Conservation (phyloP, 2,113 vertebrate genomes). For the Perca flavescens region DNA sequence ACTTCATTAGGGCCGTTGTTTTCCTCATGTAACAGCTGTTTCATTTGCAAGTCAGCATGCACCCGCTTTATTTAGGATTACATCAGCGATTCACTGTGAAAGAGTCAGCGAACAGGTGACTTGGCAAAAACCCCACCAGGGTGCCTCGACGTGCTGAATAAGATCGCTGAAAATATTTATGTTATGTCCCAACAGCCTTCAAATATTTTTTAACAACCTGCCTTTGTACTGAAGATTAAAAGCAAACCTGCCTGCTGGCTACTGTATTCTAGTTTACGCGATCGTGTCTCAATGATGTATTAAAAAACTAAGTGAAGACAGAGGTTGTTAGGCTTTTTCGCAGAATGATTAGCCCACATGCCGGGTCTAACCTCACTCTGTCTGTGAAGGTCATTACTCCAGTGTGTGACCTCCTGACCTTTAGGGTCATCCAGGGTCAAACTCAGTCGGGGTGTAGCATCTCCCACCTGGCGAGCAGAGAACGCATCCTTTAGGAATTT, state of each 20-base stretch:
- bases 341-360: background rate
- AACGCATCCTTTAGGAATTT: constrained; percentile 16
- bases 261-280: background rate
- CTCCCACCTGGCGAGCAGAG: constrained; percentile 48
- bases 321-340: background rate
- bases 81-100: background rate
- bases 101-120: constrained; percentile 43
- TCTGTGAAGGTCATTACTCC: constrained; percentile 65
- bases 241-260: background rate
- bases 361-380: constrained; percentile 14
- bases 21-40: background rate
- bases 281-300: background rate
- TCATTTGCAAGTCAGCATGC: background rate
- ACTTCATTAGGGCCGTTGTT: background rate
- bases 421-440: constrained; percentile 54
- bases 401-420: constrained; percentile 62
- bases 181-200: background rate
- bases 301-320: background rate
- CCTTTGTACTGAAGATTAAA: constrained; percentile 2
- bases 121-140: constrained; percentile 53
- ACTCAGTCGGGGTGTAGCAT: constrained; percentile 27
- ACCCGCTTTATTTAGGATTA: background rate
- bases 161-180: constrained; percentile 26
- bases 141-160: constrained; percentile 46
- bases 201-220: background rate